Conservation (phyloP, 2,888 invertebrate genomes). For the Trichacis sp. region DNA sequence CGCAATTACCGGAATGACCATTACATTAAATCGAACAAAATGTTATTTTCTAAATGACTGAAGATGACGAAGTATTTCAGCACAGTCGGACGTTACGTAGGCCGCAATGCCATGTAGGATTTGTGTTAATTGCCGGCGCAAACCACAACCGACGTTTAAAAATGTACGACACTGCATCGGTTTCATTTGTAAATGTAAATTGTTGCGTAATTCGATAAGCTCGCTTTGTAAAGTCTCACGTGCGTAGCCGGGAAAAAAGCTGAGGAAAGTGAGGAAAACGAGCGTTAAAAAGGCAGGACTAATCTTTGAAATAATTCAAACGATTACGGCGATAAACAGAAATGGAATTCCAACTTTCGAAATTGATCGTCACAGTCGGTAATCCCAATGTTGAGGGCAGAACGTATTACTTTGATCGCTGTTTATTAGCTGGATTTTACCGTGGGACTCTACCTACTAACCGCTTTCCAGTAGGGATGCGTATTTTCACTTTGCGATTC, state of each 20-base stretch:
- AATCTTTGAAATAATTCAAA: too few species aligned
- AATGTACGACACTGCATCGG: slow-evolving; percentile 8
- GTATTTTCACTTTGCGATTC: slow-evolving; percentile 28
- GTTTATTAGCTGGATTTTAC: slow-evolving; percentile 25
- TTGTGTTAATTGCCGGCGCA: slow-evolving; percentile 54
- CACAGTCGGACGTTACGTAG: slow-evolving; percentile 36
- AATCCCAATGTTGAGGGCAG: slow-evolving; percentile 21
- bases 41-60: too few species aligned
- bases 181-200: slow-evolving; percentile 28
- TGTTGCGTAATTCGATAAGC: not conserved
- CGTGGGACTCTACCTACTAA: slow-evolving; percentile 45
- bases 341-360: slow-evolving; percentile 28
- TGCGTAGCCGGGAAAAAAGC: not conserved
- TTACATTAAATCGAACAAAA: too few species aligned
- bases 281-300: too few species aligned
- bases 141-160: slow-evolving; percentile 36
- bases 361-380: slow-evolving; percentile 15
- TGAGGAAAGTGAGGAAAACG: not conserved
- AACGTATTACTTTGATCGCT: slow-evolving; percentile 32
- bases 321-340: not conserved
- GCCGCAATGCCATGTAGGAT: slow-evolving; percentile 54
- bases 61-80: slow-evolving; percentile 27
- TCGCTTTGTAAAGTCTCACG: not conserved
- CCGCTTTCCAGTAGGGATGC: slow-evolving; percentile 39
- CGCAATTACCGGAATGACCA: too few species aligned